phyloP scores from a whole-genome alignment of 2,888 invertebrate genomes.

The Meiosimyza platycephala region DNA sequence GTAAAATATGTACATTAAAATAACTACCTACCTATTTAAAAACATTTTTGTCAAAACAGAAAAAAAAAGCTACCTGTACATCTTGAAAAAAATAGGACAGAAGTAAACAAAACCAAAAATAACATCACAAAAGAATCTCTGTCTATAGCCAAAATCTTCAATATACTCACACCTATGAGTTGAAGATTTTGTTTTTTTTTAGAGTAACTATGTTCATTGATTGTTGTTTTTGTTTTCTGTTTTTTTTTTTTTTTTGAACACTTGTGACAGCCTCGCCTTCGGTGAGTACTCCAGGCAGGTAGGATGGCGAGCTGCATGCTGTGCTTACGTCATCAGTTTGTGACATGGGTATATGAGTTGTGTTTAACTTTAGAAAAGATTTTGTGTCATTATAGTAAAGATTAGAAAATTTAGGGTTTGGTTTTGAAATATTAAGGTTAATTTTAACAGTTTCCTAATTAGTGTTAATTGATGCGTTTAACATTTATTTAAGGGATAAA shows the following conservation, averaged over 20 bases:
- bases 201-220: not conserved
- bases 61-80: no score
- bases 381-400: not conserved
- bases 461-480: not conserved
- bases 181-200: conserved; percentile 1
- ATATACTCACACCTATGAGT: no score
- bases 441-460: not conserved
- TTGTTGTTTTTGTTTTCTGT: no score
- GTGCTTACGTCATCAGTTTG: not conserved
- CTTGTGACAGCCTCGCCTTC: no score
- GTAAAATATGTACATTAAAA: no score
- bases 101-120: no score
- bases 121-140: not conserved
- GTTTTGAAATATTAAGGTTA: not conserved
- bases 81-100: no score
- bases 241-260: no score
- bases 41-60: no score
- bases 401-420: conserved; percentile 5
- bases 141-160: not conserved
- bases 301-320: conserved; percentile 5
- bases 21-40: no score
- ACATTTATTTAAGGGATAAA: no score
- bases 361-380: not conserved
- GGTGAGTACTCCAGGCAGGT: no score
- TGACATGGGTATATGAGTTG: conserved; percentile 2